Conservation (phyloP, 2,797 vertebrate genomes). For the Oryzias dopingdopingensis region DNA sequence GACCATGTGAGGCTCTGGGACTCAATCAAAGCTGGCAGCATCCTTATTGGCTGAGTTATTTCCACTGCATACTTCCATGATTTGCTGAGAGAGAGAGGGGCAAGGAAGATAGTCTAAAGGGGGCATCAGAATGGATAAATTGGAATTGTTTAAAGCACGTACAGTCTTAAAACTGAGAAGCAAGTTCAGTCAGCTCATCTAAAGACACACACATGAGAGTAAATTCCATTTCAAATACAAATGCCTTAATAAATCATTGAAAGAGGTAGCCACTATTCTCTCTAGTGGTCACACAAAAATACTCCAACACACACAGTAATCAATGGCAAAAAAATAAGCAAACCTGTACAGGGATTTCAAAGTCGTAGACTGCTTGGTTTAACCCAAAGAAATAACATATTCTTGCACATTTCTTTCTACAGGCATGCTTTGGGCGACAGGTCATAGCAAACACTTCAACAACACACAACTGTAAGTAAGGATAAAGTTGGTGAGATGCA, state of each 20-base stretch:
- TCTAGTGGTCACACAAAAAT: conserved; percentile 35
- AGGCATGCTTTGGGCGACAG: no score
- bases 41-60: conserved; percentile 80
- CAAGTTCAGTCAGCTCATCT: conserved; percentile 23
- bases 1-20: conserved; percentile 53
- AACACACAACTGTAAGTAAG: no score
- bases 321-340: no score
- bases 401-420: no score
- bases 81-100: conserved; percentile 76
- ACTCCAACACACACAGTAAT: conserved; percentile 20
- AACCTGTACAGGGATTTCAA: no score
- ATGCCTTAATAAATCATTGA: conserved; percentile 62
- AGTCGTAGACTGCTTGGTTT: no score
- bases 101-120: conserved; percentile 45
- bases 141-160: conserved; percentile 16
- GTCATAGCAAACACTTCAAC: no score
- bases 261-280: conserved; percentile 52
- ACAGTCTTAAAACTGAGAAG: not conserved
- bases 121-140: conserved; percentile 25
- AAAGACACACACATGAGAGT: conserved; percentile 33
- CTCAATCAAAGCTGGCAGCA: conserved; percentile 74
- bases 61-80: conserved; percentile 73
- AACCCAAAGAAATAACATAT: no score
- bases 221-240: conserved; percentile 74
- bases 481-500: no score